Conservation (phyloP, 2,113 vertebrate genomes). For the Origma solitaria region DNA sequence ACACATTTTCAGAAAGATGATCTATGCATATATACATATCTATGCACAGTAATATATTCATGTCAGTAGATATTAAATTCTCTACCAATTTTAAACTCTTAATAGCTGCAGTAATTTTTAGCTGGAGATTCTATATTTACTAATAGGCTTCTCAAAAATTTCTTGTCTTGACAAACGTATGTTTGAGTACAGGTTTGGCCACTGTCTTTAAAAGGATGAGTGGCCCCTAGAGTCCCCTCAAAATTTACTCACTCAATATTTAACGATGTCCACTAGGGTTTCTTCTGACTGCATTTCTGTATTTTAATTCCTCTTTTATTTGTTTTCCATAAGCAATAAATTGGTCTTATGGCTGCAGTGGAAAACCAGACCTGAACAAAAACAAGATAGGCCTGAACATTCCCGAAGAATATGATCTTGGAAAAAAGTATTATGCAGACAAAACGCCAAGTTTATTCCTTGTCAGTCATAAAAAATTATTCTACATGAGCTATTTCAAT, state of each 20-base stretch:
- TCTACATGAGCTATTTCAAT: background rate
- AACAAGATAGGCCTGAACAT: background rate
- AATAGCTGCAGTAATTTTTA: background rate
- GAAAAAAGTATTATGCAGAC: background rate
- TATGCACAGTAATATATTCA: background rate
- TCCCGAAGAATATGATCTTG: background rate
- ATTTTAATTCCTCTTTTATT: background rate
- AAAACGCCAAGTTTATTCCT: background rate
- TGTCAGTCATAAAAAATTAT: background rate
- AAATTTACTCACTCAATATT: background rate
- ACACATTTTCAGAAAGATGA: background rate
- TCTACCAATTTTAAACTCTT: background rate
- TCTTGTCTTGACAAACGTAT: background rate
- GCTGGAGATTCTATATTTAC: background rate
- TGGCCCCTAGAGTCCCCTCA: background rate
- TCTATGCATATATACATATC: background rate
- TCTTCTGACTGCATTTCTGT: background rate
- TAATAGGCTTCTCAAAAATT: background rate
- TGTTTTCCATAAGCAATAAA: background rate
- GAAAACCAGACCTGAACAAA: background rate
- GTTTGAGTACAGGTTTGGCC: background rate
- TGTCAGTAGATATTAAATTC: background rate
- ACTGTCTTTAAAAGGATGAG: background rate
- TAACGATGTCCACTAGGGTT: fast-evolving
- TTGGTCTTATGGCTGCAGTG: background rate